Evolutionary conservation across 2,113 vertebrate genomes (phyloP).

Genomic region (Stictonetta naevosa): DNA sequence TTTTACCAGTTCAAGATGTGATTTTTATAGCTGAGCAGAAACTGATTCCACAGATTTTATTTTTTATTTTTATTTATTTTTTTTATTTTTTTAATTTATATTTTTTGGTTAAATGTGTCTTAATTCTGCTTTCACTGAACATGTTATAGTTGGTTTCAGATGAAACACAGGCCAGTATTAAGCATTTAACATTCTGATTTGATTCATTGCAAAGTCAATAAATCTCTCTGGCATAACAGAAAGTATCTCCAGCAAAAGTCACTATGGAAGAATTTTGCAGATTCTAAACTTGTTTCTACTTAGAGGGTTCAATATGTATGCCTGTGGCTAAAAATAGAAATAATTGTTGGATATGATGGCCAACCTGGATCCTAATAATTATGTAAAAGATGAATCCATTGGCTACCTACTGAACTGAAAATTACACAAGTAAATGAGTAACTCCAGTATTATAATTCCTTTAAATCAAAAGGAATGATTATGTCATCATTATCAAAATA

Average conservation of each 20-base stretch:
- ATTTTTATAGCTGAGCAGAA: not conserved
- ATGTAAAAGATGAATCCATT: conserved; percentile 23
- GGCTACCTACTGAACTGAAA: not conserved
- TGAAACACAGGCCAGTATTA: not conserved
- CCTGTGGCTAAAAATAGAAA: not conserved
- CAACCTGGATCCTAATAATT: conserved; percentile 1
- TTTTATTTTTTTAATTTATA: too few relatives aligned
- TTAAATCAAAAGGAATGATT: conserved; percentile 21
- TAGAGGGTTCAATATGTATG: not conserved
- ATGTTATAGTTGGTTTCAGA: not conserved
- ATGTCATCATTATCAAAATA: conserved; percentile 36
- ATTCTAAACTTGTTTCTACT: not conserved
- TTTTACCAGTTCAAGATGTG: not conserved
- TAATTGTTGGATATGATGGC: not conserved
- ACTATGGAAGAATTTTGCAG: not conserved
- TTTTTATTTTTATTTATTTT: too few relatives aligned
- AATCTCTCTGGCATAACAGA: not conserved
- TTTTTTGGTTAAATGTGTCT: not conserved
- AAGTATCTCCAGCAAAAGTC: not conserved
- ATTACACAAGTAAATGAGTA: not conserved
- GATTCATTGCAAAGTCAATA: not conserved
- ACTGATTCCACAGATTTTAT: not conserved
- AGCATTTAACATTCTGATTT: not conserved
- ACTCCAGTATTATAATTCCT: conserved; percentile 23
- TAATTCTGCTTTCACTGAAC: not conserved